A percentile compares a stretch with the other conserved stretches of the same genome.
Conservation (phyloP, 1,140 invertebrate species). For the Rhynchophorus ferrugineus region DNA sequence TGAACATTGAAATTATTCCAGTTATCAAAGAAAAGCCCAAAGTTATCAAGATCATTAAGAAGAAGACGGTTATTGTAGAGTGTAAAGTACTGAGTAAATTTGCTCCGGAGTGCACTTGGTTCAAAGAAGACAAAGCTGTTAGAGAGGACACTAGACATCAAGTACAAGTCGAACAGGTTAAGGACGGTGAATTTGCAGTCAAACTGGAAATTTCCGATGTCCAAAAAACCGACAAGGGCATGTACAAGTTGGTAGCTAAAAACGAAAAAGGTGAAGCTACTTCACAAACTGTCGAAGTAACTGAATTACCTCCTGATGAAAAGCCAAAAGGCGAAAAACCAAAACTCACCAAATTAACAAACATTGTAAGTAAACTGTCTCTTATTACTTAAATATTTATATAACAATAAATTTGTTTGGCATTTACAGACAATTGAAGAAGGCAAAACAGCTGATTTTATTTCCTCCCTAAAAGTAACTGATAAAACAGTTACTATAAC, state of each 20-base stretch:
- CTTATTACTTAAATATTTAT: background rate
- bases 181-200: constrained; percentile 78
- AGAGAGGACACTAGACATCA: constrained; percentile 67
- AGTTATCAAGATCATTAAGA: constrained; percentile 82
- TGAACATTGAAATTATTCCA: constrained; percentile 96
- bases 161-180: constrained; percentile 67
- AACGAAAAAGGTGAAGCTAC: constrained; percentile 90
- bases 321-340: constrained; percentile 60
- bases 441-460: constrained; percentile 71
- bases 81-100: constrained; percentile 83
- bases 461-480: constrained; percentile 59
- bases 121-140: constrained; percentile 72
- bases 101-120: constrained; percentile 83
- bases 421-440: constrained; percentile 65
- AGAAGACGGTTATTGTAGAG: constrained; percentile 83
- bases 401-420: constrained; percentile 29
- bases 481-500: constrained; percentile 72
- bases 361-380: constrained; percentile 51
- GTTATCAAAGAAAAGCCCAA: constrained; percentile 88
- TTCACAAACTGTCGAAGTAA: constrained; percentile 81
- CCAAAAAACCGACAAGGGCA: constrained; percentile 71
- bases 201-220: constrained; percentile 81
- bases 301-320: constrained; percentile 68
- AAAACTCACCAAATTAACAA: constrained; percentile 64
- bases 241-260: constrained; percentile 83